These are phyloP conservation scores for Marasmarcha lunaedactyla DNA, from an alignment of 2,888 invertebrate genomes.

Conservation along the genomic window DNA sequence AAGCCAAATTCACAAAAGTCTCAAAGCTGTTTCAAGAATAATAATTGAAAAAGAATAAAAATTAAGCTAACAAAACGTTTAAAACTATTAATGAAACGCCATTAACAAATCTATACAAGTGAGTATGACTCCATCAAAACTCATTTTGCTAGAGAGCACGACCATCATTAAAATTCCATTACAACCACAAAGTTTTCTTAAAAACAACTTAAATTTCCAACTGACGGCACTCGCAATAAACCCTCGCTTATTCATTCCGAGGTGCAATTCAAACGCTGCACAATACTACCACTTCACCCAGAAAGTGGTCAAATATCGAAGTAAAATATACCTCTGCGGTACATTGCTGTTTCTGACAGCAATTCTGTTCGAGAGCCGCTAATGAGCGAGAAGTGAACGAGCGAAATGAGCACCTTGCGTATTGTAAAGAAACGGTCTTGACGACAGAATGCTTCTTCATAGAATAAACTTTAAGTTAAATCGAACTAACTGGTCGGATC, in stretches of 20 bases:
- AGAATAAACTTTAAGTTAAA: constrained; percentile 22
- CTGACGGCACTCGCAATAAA: no score
- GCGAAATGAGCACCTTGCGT: background rate
- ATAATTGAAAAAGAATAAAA: no score
- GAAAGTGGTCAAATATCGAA: no score
- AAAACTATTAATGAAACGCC: no score
- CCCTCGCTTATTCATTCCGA: no score
- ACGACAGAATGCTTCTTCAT: constrained; percentile 7
- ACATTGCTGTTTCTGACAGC: background rate
- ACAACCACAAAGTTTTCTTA: background rate
- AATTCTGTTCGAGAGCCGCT: background rate
- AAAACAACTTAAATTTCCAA: background rate
- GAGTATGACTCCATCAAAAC: no score
- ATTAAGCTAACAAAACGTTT: no score
- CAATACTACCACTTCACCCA: no score
- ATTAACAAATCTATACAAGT: no score
- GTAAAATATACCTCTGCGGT: background rate
- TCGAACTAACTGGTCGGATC: constrained; percentile 17
- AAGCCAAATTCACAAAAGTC: no score
- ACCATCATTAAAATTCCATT: background rate
- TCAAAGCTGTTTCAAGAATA: no score
- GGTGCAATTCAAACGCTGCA: no score
- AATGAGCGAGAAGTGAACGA: constrained; percentile 15
- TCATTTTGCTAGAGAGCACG: background rate
- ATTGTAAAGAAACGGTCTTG: constrained; percentile 1